Percentiles rank a stretch among this genome's conserved stretches.
phyloP scores from a whole-genome alignment of 2,113 vertebrate genomes.

The Cavia porcellus region DNA sequence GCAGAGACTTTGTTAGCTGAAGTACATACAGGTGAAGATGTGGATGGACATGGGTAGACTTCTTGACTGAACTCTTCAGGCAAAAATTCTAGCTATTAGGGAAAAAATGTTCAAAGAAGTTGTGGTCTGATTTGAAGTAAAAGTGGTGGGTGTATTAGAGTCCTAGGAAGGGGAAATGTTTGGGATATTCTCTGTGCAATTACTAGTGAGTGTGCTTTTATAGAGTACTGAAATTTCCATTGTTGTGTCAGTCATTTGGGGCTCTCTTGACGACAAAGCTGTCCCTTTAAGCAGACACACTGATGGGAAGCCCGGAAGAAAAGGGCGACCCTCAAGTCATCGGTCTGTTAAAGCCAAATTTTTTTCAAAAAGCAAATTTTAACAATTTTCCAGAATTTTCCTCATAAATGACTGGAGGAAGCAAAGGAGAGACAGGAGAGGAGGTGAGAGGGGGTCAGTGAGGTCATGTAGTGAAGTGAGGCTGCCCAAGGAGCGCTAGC shows the following conservation, averaged over 20 bases:
- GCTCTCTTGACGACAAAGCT: background rate
- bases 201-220: background rate
- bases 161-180: background rate
- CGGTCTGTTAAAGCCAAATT: background rate
- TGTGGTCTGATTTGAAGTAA: background rate
- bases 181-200: background rate
- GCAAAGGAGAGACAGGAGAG: background rate
- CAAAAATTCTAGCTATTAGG: background rate
- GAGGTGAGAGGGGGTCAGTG: background rate
- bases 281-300: background rate
- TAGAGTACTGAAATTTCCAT: background rate
- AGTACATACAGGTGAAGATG: background rate
- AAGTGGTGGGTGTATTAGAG: background rate
- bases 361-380: background rate
- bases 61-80: background rate
- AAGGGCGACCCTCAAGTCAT: background rate
- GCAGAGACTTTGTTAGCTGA: background rate
- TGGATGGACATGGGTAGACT: background rate
- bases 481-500: background rate
- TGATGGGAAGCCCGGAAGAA: background rate
- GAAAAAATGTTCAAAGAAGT: background rate
- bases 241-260: background rate
- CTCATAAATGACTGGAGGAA: background rate
- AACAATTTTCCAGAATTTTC: background rate
- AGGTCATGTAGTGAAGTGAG: background rate